Evolutionary conservation across 2,888 invertebrate species (phyloP), one percentile per base, ranked within the genome.

Genomic region (Pterostichus madidus): DNA sequence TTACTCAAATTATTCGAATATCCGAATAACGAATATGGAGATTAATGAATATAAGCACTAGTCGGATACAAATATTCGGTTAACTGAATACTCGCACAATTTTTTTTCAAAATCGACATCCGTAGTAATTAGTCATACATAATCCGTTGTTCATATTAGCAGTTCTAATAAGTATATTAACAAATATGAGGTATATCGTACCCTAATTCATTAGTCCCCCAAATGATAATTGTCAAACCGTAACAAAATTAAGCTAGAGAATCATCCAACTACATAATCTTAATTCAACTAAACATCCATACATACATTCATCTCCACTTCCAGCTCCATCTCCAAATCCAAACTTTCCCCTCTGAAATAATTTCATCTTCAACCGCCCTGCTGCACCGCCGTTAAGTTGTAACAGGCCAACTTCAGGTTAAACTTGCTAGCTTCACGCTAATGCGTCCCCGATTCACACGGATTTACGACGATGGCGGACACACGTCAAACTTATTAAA

Each of bases 401-500:
- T 71, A 71, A 71, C 68, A 71, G 68, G 68, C 13, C 68, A 71
- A 71, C 39, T 71, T 71, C 68, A 71, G 68, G 68, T 71, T 71
- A 71, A 53, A 71, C 68, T 71, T 71, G 68, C 68, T 71, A 44
- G 44, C 68, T 75, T 75, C 75, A 13, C 49, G 80, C 53, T 80
- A 80, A 80, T 80, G 71, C 71, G 80, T 80, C 80, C 73, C 71
- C 71, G 73, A 80, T 80, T 80, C 80, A 80, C 80, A 80, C 80
- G 53, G 73, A 80, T 71, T 80, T 80, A 56, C 71, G 35, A 39
- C 68, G 44, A 78, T 32, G 56, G 71, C 80, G 80, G 80, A 80
- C 80, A 80, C 71, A 80, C 80, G 80, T 80, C 80, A 80, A 80
- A 80, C 71, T 80, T 80, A 80, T 80, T 80, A 80, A 80, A 80